Evolutionary conservation across 35 echinoderm and acorn worm species (phyloP), one percentile per base, ranked within the genome.

Genomic region (Antedon bifida): DNA sequence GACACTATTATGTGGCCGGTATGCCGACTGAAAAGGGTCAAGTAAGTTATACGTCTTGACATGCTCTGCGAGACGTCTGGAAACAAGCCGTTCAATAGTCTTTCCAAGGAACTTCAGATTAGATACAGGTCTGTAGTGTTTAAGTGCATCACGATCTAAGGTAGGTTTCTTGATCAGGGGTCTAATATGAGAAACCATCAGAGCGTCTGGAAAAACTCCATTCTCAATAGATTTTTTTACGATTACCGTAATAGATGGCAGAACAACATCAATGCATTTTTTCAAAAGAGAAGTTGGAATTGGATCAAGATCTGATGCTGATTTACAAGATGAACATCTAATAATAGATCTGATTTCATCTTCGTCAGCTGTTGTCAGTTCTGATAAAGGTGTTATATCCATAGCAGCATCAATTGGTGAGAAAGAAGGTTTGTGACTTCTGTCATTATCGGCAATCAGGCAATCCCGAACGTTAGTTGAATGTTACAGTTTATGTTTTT

Each of bases 101-200:
- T 92, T 92, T 26, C 73, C 82, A 30, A 92, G 34, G 34, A 82
- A 92, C 30, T 79, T 46, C 46, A 89, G 31, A 32, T 86, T 84
- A 4, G 87, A 46, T 9, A 92, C 78, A 46, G 90, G 91, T 13
- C 91, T 34, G 44, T 92, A 92, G 74, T 88, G 88, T 31, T 82
- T 81, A 30, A 91, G 39, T 33, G 19, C 38, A 16, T 91, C 78
- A 29, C 29, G 51, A 46, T 91, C 86, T 3, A 86, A 38, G 75
- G 36, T 31, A 42, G 32, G 19, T 80, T 85, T 88, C 79, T 92
- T 92, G 29, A 92, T 56, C 2, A 82, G 36, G 5, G 86, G 86
- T 55, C 23, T 56, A 21, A 92, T 76, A 7, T 38, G 30, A 74
- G 86, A 73, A 64, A 39, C 35, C 51, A 82, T 88, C 4, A 85